Conservation (phyloP, 2,797 vertebrate species). For the Spea hammondii region DNA sequence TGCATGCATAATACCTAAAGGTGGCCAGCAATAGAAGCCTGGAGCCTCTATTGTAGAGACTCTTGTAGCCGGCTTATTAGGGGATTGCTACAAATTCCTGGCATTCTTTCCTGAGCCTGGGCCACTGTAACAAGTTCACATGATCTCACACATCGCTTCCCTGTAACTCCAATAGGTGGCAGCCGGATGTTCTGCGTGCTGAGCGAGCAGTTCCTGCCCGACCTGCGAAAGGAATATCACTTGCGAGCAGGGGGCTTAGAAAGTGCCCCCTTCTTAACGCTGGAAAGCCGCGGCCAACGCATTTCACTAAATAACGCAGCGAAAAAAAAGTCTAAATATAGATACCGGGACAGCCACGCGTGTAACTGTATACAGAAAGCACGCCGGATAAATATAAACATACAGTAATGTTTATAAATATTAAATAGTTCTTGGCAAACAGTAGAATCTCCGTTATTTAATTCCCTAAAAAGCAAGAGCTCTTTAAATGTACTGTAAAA, state of each 20-base stretch:
- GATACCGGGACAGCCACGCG: background rate
- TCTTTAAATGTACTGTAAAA: too few relatives aligned
- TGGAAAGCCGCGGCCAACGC: background rate
- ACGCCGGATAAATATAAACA: background rate
- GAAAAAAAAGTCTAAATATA: background rate
- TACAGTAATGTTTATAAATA: background rate
- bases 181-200: background rate
- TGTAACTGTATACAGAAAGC: background rate
- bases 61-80: slow-evolving; percentile 70
- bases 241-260: background rate
- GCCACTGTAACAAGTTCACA: slow-evolving; percentile 62
- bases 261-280: background rate
- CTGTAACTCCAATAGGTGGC: slow-evolving; percentile 48
- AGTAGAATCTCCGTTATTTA: background rate
- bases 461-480: too few relatives aligned
- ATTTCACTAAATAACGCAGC: too few relatives aligned
- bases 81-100: slow-evolving; percentile 77
- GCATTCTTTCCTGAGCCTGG: slow-evolving; percentile 74
- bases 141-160: slow-evolving; percentile 58
- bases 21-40: background rate
- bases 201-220: background rate
- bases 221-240: background rate
- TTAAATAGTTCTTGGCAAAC: background rate
- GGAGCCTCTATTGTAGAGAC: slow-evolving; percentile 58
- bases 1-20: too few relatives aligned